Evolutionary conservation across 2,888 invertebrate species (phyloP).

Genomic region (Xestia rhomboidea): DNA sequence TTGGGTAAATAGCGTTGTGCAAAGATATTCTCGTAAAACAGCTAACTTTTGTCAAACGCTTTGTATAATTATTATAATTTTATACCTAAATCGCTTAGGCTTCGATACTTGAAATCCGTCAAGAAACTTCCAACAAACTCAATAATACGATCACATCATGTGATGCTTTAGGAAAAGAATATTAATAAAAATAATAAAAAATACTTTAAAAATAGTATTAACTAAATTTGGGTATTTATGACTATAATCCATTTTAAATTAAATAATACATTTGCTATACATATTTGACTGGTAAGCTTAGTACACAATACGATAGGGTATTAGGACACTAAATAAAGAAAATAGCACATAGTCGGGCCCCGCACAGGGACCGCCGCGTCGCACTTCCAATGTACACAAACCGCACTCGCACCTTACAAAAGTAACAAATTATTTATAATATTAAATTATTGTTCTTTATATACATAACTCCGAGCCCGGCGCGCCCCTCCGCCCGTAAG

Average conservation of each 20-base stretch:
- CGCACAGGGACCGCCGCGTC: conserved; percentile 71
- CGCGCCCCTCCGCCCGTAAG: conserved; percentile 82
- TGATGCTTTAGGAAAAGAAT: conserved; percentile 85
- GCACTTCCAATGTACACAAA: conserved; percentile 82
- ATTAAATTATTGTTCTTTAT: conserved; percentile 87
- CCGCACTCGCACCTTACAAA: conserved; percentile 86
- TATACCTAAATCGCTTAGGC: conserved; percentile 76
- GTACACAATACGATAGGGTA: conserved; percentile 87
- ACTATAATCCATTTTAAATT: conserved; percentile 90
- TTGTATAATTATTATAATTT: conserved; percentile 76
- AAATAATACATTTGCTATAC: conserved; percentile 89
- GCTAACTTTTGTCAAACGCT: conserved; percentile 75
- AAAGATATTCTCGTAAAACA: conserved; percentile 68
- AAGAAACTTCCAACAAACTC: conserved; percentile 79
- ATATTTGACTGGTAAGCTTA: conserved; percentile 90
- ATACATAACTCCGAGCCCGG: conserved; percentile 85
- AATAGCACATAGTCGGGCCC: conserved; percentile 84
- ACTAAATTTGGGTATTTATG: conserved; percentile 91
- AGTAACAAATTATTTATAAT: conserved; percentile 88
- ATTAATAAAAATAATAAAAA: conserved; percentile 82
- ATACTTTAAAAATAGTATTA: conserved; percentile 86
- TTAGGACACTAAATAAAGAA: conserved; percentile 87
- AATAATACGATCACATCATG: conserved; percentile 85
- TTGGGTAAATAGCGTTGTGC: conserved; percentile 70
- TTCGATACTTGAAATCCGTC: conserved; percentile 74